phyloP scores from a whole-genome alignment of 2,888 invertebrate species.

The Erebia palarica region DNA sequence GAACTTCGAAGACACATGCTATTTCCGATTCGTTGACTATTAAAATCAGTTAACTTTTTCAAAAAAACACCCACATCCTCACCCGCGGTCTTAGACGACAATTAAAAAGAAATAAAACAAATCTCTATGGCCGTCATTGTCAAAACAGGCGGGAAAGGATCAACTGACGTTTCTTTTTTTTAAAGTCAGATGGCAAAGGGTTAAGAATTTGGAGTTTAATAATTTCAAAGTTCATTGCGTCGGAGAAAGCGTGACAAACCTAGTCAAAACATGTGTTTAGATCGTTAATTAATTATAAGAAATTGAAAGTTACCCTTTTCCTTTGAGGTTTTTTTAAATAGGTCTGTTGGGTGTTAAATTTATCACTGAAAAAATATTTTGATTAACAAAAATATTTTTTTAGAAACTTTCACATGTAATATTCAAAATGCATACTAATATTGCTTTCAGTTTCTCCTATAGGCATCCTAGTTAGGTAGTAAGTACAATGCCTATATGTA shows the following conservation, averaged over 20 bases:
- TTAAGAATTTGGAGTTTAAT: slow-evolving; percentile 57
- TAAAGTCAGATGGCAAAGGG: slow-evolving; percentile 72
- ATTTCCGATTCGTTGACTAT: slow-evolving; percentile 70
- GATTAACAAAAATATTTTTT: neutral
- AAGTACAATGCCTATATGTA: too few relatives aligned
- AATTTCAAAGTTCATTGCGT: slow-evolving; percentile 59
- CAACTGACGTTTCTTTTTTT: slow-evolving; percentile 71
- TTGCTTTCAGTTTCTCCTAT: neutral
- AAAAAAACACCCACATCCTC: slow-evolving; percentile 56
- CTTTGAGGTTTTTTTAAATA: slow-evolving; percentile 22
- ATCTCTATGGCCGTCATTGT: slow-evolving; percentile 65
- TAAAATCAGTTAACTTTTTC: slow-evolving; percentile 73
- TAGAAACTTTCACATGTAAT: slow-evolving; percentile 3
- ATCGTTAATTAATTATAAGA: slow-evolving; percentile 76
- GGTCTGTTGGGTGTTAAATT: neutral
- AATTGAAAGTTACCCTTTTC: slow-evolving; percentile 71
- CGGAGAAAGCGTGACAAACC: slow-evolving; percentile 79
- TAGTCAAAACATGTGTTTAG: slow-evolving; percentile 75
- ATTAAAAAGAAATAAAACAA: slow-evolving; percentile 83
- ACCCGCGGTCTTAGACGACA: slow-evolving; percentile 64
- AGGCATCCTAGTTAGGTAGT: too few relatives aligned
- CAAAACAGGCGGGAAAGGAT: slow-evolving; percentile 63
- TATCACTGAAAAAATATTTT: slow-evolving; percentile 3
- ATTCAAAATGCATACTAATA: neutral
- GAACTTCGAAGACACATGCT: slow-evolving; percentile 70